A percentile compares a stretch with the other conserved stretches of the same genome.
These are phyloP conservation scores for Atrina japonica DNA, from an alignment of 2,888 invertebrate species.

Conservation along the genomic window DNA sequence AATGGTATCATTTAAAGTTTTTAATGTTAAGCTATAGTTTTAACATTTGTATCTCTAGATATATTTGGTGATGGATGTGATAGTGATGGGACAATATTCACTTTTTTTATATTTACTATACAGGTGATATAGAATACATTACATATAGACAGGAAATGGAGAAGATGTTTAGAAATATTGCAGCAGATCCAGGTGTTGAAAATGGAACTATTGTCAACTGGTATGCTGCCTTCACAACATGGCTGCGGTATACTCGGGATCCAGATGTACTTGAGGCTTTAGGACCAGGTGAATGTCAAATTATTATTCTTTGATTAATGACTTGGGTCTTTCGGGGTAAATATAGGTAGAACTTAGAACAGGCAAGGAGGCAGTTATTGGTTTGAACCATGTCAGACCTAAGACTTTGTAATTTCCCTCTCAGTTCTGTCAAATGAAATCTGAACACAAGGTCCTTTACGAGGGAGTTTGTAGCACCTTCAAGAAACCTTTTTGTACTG, in stretches of 20 bases:
- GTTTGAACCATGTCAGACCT: too few relatives aligned
- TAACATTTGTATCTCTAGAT: background rate
- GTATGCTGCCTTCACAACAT: conserved; percentile 61
- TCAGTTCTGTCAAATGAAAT: too few relatives aligned
- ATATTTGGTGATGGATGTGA: background rate
- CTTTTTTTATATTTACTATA: conserved; percentile 1
- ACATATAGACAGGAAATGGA: conserved; percentile 53
- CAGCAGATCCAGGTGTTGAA: conserved; percentile 55
- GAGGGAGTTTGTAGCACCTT: too few relatives aligned
- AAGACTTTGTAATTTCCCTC: too few relatives aligned
- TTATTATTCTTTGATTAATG: background rate
- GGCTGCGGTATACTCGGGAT: conserved; percentile 46
- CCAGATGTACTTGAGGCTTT: conserved; percentile 4
- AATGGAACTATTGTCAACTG: conserved; percentile 67
- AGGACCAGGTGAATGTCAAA: background rate
- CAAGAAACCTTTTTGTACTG: too few relatives aligned
- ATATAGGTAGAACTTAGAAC: too few relatives aligned
- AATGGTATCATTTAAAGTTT: too few relatives aligned
- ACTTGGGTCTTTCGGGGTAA: too few relatives aligned
- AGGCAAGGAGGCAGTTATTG: too few relatives aligned
- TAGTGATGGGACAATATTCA: background rate
- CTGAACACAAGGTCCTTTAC: too few relatives aligned
- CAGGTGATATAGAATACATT: conserved; percentile 68
- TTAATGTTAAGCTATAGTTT: background rate
- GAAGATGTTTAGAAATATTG: conserved; percentile 50